These are phyloP conservation scores for Calephelis nemesis DNA, from an alignment of 1,140 invertebrate genomes.

Conservation along the genomic window DNA sequence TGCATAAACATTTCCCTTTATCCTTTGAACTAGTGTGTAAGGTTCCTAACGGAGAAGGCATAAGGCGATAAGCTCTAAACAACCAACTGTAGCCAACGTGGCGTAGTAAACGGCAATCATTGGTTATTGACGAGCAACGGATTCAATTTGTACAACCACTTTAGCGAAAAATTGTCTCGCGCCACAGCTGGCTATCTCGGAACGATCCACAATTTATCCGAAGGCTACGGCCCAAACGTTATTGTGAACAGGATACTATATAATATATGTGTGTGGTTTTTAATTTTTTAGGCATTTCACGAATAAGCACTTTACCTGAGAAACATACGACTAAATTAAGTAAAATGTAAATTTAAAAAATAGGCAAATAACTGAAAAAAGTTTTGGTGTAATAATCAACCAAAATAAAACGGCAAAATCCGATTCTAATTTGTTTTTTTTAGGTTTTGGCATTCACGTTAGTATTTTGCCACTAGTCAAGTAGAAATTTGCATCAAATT, in stretches of 20 bases:
- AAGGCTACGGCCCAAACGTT: slow-evolving; percentile 6
- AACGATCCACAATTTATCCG: slow-evolving; percentile 18
- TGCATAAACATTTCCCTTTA: not conserved
- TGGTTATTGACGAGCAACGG: slow-evolving; percentile 22
- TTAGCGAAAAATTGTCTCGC: slow-evolving; percentile 25
- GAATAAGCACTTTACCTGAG: too few relatives aligned
- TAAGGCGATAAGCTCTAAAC: slow-evolving; percentile 10
- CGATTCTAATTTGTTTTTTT: too few relatives aligned
- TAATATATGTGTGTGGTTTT: not conserved
- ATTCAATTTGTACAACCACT: slow-evolving; percentile 25
- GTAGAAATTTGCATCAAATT: too few relatives aligned
- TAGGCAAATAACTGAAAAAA: too few relatives aligned
- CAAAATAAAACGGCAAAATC: too few relatives aligned
- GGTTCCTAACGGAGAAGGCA: slow-evolving; percentile 3
- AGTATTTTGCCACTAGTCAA: too few relatives aligned
- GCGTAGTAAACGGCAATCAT: slow-evolving; percentile 22
- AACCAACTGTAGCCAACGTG: slow-evolving; percentile 14
- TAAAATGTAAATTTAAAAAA: too few relatives aligned
- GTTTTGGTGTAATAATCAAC: too few relatives aligned
- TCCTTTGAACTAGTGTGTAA: not conserved
- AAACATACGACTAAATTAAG: too few relatives aligned
- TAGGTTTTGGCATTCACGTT: too few relatives aligned
- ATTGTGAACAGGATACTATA: not conserved
- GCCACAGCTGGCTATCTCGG: slow-evolving; percentile 20
- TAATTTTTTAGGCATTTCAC: not conserved